Evolutionary conservation across 2,888 invertebrate genomes (phyloP).

Genomic region (Lysandra coridon): DNA sequence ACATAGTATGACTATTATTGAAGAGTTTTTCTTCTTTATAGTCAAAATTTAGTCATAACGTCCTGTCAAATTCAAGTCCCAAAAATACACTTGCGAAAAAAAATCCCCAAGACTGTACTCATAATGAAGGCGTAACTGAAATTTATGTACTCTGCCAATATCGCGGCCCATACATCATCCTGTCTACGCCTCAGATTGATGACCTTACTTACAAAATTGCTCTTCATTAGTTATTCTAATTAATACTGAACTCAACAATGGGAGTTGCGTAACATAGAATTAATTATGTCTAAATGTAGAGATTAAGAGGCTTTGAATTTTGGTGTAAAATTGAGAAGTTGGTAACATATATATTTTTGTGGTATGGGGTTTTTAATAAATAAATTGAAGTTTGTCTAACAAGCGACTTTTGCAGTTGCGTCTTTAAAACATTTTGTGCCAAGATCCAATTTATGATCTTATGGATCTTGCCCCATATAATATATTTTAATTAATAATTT

Average conservation of each 20-base stretch:
- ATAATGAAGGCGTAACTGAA: constrained; percentile 38
- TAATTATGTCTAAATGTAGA: constrained; percentile 31
- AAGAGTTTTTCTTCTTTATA: too few relatives aligned
- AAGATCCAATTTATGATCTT: too few relatives aligned
- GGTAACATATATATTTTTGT: not conserved
- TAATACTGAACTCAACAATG: constrained; percentile 34
- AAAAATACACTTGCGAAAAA: constrained; percentile 28
- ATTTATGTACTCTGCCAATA: constrained; percentile 40
- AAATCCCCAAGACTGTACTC: constrained; percentile 20
- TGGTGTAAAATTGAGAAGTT: not conserved
- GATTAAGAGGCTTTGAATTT: not conserved
- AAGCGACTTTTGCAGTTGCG: too few relatives aligned
- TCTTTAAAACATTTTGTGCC: too few relatives aligned
- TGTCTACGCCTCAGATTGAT: constrained; percentile 41
- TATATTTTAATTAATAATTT: too few relatives aligned
- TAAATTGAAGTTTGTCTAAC: too few relatives aligned
- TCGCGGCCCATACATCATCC: constrained; percentile 41
- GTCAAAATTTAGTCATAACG: too few relatives aligned
- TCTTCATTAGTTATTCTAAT: constrained; percentile 43
- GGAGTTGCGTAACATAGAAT: constrained; percentile 23
- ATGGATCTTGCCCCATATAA: too few relatives aligned
- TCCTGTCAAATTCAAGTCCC: too few relatives aligned
- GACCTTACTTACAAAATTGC: constrained; percentile 42
- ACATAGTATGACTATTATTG: too few relatives aligned
- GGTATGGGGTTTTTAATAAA: too few relatives aligned